Conservation (phyloP, 2,113 vertebrate genomes). For the Notiomystis cincta region DNA sequence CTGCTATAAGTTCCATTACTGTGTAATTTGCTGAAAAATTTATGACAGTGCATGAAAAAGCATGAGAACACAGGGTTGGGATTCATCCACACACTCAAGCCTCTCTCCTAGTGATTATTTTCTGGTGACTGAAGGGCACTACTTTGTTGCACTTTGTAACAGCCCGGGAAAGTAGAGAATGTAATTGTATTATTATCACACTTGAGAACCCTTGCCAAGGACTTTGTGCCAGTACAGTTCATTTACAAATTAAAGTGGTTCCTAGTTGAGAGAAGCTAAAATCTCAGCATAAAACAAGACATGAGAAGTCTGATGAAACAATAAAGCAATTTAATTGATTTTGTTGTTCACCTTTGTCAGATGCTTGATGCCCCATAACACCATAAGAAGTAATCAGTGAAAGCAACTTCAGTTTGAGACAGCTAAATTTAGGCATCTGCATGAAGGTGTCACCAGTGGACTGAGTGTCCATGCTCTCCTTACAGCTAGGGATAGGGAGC, state of each 20-base stretch:
- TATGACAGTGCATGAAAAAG: neutral
- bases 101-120: neutral
- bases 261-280: neutral
- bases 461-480: neutral
- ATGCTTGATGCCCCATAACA: neutral
- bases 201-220: neutral
- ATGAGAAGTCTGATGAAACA: neutral
- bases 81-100: neutral
- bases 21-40: neutral
- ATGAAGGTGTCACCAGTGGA: neutral
- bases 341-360: neutral
- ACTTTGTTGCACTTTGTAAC: neutral
- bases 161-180: neutral
- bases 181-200: neutral
- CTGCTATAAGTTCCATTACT: neutral
- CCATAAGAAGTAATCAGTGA: neutral
- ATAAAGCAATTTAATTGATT: neutral
- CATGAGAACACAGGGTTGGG: neutral
- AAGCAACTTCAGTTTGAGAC: neutral
- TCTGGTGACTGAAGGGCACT: neutral
- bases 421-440: neutral
- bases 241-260: neutral
- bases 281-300: neutral
- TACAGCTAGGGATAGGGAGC: accelerated
- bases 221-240: neutral